Conservation (phyloP, 2,113 vertebrate species). For the Heteronetta atricapilla region DNA sequence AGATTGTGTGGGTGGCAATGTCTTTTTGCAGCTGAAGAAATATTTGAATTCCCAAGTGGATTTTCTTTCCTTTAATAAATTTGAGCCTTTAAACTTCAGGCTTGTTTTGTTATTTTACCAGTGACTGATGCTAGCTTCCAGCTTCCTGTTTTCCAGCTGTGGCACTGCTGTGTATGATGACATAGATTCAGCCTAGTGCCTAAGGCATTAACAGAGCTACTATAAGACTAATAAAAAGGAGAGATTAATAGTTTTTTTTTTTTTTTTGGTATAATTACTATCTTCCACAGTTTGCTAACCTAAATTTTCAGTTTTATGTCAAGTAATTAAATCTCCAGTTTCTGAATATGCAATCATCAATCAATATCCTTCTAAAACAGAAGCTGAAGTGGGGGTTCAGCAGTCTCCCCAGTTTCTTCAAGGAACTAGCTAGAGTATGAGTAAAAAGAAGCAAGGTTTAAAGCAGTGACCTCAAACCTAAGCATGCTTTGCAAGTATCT, state of each 20-base stretch:
- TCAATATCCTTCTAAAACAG: not conserved
- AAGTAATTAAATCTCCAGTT: not conserved
- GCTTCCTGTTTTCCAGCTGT: slow-evolving; percentile 58
- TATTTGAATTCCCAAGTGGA: slow-evolving; percentile 17
- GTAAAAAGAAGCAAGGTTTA: not conserved
- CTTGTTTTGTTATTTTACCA: slow-evolving; percentile 36
- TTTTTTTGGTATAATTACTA: not conserved
- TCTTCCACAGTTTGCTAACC: not conserved
- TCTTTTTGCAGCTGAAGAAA: slow-evolving; percentile 57
- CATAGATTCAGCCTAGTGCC: not conserved
- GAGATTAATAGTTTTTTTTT: not conserved
- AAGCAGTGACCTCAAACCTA: not conserved
- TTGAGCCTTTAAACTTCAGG: not conserved
- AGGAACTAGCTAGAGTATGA: not conserved
- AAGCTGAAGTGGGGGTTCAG: not conserved
- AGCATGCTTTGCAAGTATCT: not conserved
- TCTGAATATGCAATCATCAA: not conserved
- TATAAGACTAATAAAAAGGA: not conserved
- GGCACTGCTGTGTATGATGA: not conserved
- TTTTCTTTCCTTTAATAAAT: slow-evolving; percentile 20
- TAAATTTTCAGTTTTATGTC: not conserved
- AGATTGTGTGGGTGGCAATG: not conserved
- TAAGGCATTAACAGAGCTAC: not conserved
- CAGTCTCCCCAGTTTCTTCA: not conserved
- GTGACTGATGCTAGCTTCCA: not conserved